phyloP scores from a whole-genome alignment of 2,797 vertebrate species.

The Dromococcyx pavoninus region DNA sequence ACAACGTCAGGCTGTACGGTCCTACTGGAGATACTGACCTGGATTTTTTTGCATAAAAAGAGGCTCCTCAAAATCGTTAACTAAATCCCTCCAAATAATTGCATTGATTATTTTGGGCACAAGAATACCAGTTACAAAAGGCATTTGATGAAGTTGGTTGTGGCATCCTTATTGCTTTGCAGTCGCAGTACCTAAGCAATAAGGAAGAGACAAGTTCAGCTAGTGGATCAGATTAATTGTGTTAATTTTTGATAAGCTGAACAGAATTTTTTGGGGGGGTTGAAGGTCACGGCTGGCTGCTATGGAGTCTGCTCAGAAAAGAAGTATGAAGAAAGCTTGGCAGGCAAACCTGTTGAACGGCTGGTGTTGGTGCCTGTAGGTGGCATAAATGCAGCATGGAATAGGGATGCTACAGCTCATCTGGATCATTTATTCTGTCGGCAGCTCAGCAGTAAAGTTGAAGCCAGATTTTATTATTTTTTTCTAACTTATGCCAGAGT shows the following conservation, averaged over 20 bases:
- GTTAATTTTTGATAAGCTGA: background rate
- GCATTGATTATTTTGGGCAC: background rate
- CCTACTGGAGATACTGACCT: background rate
- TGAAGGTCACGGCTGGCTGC: background rate
- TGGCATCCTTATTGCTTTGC: background rate
- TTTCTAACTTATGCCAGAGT: background rate
- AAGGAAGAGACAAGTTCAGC: background rate
- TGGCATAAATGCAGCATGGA: conserved; percentile 51
- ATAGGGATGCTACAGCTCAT: background rate
- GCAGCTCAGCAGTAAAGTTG: background rate
- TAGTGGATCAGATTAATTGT: background rate
- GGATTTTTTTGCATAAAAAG: background rate
- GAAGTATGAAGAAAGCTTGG: accelerated
- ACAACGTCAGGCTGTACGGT: no score
- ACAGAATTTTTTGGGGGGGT: background rate
- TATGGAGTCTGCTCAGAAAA: background rate
- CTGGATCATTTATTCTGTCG: background rate
- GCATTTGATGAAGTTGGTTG: background rate
- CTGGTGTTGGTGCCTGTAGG: conserved; percentile 44
- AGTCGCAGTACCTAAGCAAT: background rate
- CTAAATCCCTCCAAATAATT: background rate
- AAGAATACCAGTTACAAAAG: background rate
- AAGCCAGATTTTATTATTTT: background rate
- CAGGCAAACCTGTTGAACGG: background rate
- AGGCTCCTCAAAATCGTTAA: background rate